These are phyloP conservation scores for Gonatopus flavifemur DNA, from an alignment of 1,140 invertebrate species.

Conservation along the genomic window DNA sequence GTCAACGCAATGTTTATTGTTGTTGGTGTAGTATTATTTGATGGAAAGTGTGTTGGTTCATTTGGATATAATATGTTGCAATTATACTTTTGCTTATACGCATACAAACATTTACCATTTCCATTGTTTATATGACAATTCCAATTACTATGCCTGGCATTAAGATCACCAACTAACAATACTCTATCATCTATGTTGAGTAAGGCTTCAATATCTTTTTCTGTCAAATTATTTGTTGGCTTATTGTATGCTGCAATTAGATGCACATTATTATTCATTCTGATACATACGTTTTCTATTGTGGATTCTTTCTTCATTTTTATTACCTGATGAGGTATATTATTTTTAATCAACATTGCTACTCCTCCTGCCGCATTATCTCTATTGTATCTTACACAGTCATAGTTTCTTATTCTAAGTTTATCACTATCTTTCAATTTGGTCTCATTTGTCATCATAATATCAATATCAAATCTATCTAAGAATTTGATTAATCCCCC, in stretches of 20 bases:
- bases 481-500: no score
- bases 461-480: no score
- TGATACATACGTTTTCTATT: slow-evolving; percentile 22
- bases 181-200: slow-evolving; percentile 24
- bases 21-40: slow-evolving; percentile 23
- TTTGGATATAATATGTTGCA: slow-evolving; percentile 23
- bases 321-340: no score
- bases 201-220: slow-evolving; percentile 18
- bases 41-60: slow-evolving; percentile 26
- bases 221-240: slow-evolving; percentile 18
- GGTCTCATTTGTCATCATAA: no score
- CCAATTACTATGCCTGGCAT: slow-evolving; percentile 27
- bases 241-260: slow-evolving; percentile 31
- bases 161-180: slow-evolving; percentile 33
- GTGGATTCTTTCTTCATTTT: no score
- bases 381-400: no score
- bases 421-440: no score
- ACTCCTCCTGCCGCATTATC: no score
- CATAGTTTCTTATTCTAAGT: no score
- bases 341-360: no score
- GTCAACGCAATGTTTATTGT: slow-evolving; percentile 31
- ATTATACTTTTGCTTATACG: slow-evolving; percentile 23
- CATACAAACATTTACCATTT: slow-evolving; percentile 21
- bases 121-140: slow-evolving; percentile 29
- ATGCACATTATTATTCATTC: slow-evolving; percentile 23